phyloP scores from a whole-genome alignment of 2,888 invertebrate species.

The Heliconius aoede region DNA sequence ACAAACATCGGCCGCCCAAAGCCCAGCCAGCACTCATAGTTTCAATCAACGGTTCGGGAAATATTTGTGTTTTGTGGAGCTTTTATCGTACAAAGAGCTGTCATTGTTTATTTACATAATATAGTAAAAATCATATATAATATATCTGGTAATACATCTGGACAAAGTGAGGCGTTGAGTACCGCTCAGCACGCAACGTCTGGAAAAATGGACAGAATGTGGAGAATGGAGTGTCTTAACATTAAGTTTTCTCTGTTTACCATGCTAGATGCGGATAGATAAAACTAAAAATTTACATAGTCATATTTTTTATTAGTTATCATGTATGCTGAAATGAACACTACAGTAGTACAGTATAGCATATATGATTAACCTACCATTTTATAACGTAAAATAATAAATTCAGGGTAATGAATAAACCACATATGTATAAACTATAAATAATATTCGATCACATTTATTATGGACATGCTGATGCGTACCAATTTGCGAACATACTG shows the following conservation, averaged over 20 bases:
- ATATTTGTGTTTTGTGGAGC: slow-evolving; percentile 15
- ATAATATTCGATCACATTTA: background rate
- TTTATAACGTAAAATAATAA: background rate
- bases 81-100: slow-evolving; percentile 6
- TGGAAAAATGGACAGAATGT: background rate
- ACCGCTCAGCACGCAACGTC: background rate
- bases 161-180: background rate
- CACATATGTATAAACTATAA: background rate
- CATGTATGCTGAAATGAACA: background rate
- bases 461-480: background rate
- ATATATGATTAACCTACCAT: background rate
- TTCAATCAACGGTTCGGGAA: slow-evolving; percentile 31
- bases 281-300: background rate
- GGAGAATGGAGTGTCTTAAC: background rate
- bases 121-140: background rate
- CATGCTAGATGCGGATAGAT: background rate
- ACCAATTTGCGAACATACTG: background rate
- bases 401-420: slow-evolving; percentile 3
- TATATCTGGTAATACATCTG: too few species aligned
- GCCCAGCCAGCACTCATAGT: slow-evolving; percentile 25
- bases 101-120: background rate
- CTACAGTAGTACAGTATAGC: background rate
- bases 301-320: background rate
- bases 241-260: background rate
- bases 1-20: slow-evolving; percentile 29